A percentile compares a stretch with the other conserved stretches of the same genome.
Evolutionary conservation across 2,797 vertebrate species (phyloP).

Genomic region (Leptodactylus fallax): DNA sequence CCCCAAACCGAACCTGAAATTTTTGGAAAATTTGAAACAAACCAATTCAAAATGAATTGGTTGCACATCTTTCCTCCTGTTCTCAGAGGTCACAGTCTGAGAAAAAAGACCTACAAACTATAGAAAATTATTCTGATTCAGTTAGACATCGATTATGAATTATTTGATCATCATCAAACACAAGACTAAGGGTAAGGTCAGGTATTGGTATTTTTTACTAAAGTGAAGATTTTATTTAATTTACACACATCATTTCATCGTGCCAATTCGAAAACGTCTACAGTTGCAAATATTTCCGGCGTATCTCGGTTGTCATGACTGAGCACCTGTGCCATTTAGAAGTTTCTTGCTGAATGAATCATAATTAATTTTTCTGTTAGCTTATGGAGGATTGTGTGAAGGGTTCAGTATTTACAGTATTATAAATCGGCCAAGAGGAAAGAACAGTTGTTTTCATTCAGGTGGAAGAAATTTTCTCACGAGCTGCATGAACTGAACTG

Average conservation of each 20-base stretch:
- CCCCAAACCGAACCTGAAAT: too few species aligned
- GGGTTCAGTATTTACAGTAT: not conserved
- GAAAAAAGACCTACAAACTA: too few species aligned
- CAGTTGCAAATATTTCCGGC: not conserved
- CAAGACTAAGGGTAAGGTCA: not conserved
- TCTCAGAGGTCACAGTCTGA: not conserved
- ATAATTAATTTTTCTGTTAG: not conserved
- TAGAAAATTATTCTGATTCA: not conserved
- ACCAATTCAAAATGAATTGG: too few species aligned
- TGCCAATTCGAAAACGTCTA: not conserved
- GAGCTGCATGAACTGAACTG: not conserved
- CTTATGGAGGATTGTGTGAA: not conserved
- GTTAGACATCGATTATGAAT: not conserved
- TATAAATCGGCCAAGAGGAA: not conserved
- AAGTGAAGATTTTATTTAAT: not conserved
- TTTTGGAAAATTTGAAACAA: too few species aligned
- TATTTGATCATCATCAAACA: not conserved
- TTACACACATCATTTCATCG: not conserved
- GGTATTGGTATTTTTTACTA: not conserved
- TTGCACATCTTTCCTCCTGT: too few species aligned
- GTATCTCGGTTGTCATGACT: not conserved
- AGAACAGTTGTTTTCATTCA: not conserved
- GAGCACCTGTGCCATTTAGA: not conserved
- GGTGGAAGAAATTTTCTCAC: slow-evolving; percentile 13
- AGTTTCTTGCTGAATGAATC: slow-evolving; percentile 3